Conservation (phyloP, 2,113 vertebrate species). For the Hemiscyllium ocellatum region DNA sequence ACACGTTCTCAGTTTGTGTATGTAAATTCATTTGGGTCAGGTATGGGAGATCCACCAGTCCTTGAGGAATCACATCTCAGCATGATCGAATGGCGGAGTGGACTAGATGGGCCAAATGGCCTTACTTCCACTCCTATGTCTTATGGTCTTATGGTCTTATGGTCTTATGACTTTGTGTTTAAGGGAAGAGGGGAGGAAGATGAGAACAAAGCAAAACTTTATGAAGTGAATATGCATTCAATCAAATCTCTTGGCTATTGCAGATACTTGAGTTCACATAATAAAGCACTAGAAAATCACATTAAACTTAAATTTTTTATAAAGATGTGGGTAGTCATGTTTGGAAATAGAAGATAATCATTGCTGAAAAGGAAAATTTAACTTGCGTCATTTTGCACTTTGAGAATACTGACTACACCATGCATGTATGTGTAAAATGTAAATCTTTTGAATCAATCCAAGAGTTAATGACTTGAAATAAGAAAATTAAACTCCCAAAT, state of each 20-base stretch:
- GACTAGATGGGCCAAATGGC: no score
- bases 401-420: neutral
- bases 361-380: neutral
- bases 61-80: neutral
- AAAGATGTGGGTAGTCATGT: neutral
- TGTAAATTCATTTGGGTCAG: neutral
- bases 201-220: neutral
- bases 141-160: no score
- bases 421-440: neutral
- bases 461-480: neutral
- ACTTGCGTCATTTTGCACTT: neutral
- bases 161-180: neutral
- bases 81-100: no score
- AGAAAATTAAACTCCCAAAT: neutral
- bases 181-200: neutral
- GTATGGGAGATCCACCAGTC: neutral
- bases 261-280: neutral
- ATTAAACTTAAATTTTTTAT: constrained; percentile 39
- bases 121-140: no score
- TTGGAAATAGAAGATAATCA: neutral
- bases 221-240: neutral
- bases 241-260: neutral
- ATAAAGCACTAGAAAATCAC: neutral
- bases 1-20: neutral
- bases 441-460: neutral